Evolutionary conservation across 2,888 invertebrate species (phyloP).

Genomic region (Nysson spinosus): DNA sequence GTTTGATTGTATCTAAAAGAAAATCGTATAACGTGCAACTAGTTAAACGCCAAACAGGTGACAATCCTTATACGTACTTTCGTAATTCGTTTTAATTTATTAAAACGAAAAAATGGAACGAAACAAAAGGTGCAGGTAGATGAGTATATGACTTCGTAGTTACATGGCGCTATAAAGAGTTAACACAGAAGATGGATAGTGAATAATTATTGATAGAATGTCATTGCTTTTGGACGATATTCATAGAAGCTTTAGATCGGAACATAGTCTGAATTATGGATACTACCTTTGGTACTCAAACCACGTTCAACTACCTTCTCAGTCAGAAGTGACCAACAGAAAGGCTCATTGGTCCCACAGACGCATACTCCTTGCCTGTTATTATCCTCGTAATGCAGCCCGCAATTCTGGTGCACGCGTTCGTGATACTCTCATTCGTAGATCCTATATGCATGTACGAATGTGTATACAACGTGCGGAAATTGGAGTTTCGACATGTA

Average conservation of each 20-base stretch:
- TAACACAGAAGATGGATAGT: too few species aligned
- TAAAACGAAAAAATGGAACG: too few species aligned
- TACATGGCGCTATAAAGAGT: too few species aligned
- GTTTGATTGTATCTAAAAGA: too few species aligned
- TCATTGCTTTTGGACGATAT: conserved; percentile 13
- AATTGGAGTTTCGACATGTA: conserved; percentile 43
- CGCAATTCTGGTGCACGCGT: conserved; percentile 38
- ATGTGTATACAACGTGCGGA: conserved; percentile 8
- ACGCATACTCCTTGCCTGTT: conserved; percentile 40
- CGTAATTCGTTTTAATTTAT: too few species aligned
- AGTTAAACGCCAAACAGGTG: too few species aligned
- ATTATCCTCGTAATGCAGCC: conserved; percentile 31
- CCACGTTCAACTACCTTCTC: conserved; percentile 44
- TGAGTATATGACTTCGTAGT: too few species aligned
- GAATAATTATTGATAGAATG: conserved; percentile 30
- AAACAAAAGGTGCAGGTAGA: too few species aligned
- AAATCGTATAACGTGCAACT: too few species aligned
- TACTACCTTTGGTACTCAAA: conserved; percentile 49
- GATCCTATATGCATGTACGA: conserved; percentile 19
- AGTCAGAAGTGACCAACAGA: conserved; percentile 38
- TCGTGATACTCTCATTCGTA: conserved; percentile 27
- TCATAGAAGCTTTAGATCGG: conserved; percentile 14
- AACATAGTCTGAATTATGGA: too few species aligned
- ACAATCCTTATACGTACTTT: too few species aligned
- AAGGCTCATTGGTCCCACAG: conserved; percentile 36